Percentiles rank a stretch among this genome's conserved stretches.
Evolutionary conservation across 2,888 invertebrate species (phyloP).

Genomic region (Piscicola geometra): DNA sequence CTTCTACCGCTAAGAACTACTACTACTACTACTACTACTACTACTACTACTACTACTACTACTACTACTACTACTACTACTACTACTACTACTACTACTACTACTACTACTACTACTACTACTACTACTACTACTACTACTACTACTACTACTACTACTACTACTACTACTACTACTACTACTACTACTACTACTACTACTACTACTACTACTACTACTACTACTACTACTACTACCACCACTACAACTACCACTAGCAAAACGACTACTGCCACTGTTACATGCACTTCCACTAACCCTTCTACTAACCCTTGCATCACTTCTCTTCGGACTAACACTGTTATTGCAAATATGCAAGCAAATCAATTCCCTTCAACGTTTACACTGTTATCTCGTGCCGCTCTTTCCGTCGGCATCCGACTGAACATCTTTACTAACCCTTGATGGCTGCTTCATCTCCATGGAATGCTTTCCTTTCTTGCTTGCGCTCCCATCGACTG

Average conservation of each 20-base stretch:
- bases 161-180: slow-evolving; percentile 39
- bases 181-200: slow-evolving; percentile 39
- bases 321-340: too few species aligned
- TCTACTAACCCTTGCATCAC: too few species aligned
- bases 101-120: slow-evolving; percentile 34
- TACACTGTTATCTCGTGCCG: too few species aligned
- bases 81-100: slow-evolving; percentile 33
- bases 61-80: slow-evolving; percentile 38
- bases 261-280: slow-evolving; percentile 1
- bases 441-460: too few species aligned
- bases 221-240: slow-evolving; percentile 38
- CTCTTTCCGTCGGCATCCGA: too few species aligned
- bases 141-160: slow-evolving; percentile 37
- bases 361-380: too few species aligned
- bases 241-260: slow-evolving; percentile 38
- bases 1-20: too few species aligned
- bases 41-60: slow-evolving; percentile 40
- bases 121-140: slow-evolving; percentile 38
- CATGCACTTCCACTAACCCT: neutral
- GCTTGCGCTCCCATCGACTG: too few species aligned
- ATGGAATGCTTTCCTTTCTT: too few species aligned
- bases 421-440: too few species aligned
- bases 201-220: slow-evolving; percentile 39
- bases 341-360: too few species aligned
- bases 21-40: slow-evolving; percentile 39